phyloP scores from a whole-genome alignment of 2,888 invertebrate species.

The Mythimna ferrago region DNA sequence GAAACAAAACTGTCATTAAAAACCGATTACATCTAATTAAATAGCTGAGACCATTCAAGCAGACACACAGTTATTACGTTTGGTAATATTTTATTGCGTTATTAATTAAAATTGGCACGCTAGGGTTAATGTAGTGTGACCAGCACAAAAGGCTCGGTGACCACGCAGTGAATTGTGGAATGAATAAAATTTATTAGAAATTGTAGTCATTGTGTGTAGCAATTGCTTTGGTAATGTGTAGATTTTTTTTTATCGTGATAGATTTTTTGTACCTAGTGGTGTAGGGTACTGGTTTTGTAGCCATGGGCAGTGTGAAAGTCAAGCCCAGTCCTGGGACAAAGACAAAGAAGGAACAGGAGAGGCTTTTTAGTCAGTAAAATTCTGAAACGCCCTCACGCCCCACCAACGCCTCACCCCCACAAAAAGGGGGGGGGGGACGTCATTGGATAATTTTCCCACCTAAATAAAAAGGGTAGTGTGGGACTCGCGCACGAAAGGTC shows the following conservation, averaged over 20 bases:
- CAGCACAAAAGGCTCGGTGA: constrained; percentile 56
- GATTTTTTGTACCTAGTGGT: not conserved
- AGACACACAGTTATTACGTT: constrained; percentile 47
- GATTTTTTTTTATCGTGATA: not conserved
- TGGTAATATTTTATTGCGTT: constrained; percentile 55
- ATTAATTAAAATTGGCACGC: constrained; percentile 60
- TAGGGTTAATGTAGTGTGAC: constrained; percentile 59
- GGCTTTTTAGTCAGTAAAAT: too few species aligned
- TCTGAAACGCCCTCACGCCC: too few species aligned
- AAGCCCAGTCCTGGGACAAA: too few species aligned
- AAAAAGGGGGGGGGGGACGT: too few species aligned
- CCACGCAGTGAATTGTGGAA: constrained; percentile 45
- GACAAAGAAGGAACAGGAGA: too few species aligned
- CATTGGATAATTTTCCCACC: too few species aligned
- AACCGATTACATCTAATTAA: constrained; percentile 31
- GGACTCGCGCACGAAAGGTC: too few species aligned
- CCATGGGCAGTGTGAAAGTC: too few species aligned
- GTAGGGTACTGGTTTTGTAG: not conserved
- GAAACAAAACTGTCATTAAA: constrained; percentile 9
- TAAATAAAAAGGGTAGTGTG: too few species aligned
- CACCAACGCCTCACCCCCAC: too few species aligned
- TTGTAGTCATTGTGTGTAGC: constrained; percentile 35
- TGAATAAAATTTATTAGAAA: constrained; percentile 64
- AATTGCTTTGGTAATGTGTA: constrained; percentile 43
- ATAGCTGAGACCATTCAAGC: constrained; percentile 24